Conservation (phyloP, 2,797 vertebrate genomes). For the Myotis planiceps region DNA sequence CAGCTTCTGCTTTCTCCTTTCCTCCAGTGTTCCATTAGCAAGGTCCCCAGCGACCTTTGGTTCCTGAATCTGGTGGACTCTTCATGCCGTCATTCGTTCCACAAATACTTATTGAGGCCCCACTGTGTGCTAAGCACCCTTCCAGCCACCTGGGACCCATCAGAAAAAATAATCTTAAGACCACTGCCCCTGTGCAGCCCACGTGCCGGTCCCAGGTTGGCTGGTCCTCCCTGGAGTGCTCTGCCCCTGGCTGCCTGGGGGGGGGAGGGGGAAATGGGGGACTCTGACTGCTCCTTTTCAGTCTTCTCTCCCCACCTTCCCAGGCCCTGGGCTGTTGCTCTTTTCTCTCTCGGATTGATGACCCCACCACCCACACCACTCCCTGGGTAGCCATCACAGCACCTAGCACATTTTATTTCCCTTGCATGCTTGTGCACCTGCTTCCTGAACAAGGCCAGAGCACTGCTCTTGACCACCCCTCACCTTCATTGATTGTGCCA, state of each 20-base stretch:
- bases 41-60: not conserved
- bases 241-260: not conserved
- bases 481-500: not conserved
- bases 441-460: not conserved
- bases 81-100: not conserved
- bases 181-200: no score
- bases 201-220: no score
- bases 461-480: not conserved
- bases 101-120: not conserved
- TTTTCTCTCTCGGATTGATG: not conserved
- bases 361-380: not conserved
- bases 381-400: not conserved
- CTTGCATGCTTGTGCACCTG: not conserved
- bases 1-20: not conserved
- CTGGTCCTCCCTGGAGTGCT: not conserved
- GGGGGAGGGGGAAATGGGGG: no score
- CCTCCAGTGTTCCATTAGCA: not conserved
- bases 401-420: not conserved
- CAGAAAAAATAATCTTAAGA: not conserved
- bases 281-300: not conserved
- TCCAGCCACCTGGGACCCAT: not conserved
- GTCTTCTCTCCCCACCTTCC: no score
- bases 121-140: not conserved
- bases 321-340: not conserved
- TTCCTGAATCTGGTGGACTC: not conserved